phyloP scores from a whole-genome alignment of 2,797 vertebrate genomes.

The Psittacula derbiana region DNA sequence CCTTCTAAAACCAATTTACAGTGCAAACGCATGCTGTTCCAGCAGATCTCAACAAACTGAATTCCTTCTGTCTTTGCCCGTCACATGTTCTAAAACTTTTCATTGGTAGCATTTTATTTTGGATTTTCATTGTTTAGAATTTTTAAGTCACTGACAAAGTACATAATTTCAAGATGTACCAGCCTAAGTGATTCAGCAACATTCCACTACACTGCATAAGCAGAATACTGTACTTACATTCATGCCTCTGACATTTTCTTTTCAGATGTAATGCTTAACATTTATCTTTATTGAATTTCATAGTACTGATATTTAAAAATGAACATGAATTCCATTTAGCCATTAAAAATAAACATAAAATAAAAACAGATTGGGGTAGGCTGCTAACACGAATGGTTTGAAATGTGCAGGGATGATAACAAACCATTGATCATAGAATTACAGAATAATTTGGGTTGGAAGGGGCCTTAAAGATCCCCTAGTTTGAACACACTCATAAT shows the following conservation, averaged over 20 bases:
- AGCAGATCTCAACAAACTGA: neutral
- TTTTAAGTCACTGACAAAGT: neutral
- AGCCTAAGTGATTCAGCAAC: neutral
- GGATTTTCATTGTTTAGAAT: neutral
- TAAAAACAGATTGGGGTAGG: neutral
- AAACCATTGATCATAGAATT: neutral
- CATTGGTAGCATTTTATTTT: neutral
- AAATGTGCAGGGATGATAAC: neutral
- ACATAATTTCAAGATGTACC: neutral
- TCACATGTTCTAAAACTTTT: neutral
- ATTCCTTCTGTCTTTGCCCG: neutral
- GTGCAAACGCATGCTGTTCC: neutral
- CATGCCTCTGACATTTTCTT: neutral
- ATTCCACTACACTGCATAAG: neutral
- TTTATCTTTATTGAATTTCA: neutral
- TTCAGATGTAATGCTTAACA: neutral
- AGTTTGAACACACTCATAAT: neutral
- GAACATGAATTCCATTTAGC: neutral
- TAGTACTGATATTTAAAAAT: constrained; percentile 7
- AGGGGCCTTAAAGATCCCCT: neutral
- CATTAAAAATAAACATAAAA: neutral
- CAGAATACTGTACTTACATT: neutral
- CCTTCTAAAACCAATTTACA: neutral
- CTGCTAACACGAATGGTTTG: neutral
- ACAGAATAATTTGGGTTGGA: neutral